Evolutionary conservation across 2,797 vertebrate species (phyloP), one percentile per base, ranked within the genome.

Genomic region (Poecilia gillii): DNA sequence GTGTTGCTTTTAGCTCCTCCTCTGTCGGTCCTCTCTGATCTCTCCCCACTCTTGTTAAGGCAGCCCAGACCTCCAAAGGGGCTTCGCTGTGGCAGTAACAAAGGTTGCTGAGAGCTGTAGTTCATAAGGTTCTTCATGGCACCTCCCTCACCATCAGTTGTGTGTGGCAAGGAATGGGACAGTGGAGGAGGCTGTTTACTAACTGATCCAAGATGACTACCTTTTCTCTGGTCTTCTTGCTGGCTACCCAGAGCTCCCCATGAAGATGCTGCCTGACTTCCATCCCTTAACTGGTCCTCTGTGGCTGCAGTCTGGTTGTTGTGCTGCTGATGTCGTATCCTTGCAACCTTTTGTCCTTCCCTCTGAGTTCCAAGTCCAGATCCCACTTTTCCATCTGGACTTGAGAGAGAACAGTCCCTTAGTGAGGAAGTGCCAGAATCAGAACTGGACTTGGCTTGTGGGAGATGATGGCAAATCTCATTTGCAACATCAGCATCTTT

Each of bases 71-170:
- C 97, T 84, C 97, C 93, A n/a, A 98, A 96, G 14, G 97, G 96
- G 11, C 97, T 96, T 88, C 97, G 96, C 92, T 98, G 98, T 46
- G 97, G 96, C n/a, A 97, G 91, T 74, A 96, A 87, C 95, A 95
- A 93, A 87, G 57, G 97, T 95, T 96, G 96, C 93, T 98, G 98
- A 92, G 95, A 97, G 93, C 98, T 98, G 94, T 99, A 99, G 86
- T 98, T 98, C 87, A 99, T 96, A 59, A 99, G 92, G 91, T 95
- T 98, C 90, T 98, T 99, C 97, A 99, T 99, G 94, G 98, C 97
- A 0, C 96, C 98, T 45, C 96, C 96, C 84, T 98, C 97, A 0
- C 94, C 95, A 0, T 97, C 94, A 2, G 84, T 66, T 31, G 87
- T 76, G 79, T 87, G 90, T 0, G 81, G 82, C 31, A 91, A 86